phyloP scores from a whole-genome alignment of 2,113 vertebrate genomes.

The Myiagra hebetior region DNA sequence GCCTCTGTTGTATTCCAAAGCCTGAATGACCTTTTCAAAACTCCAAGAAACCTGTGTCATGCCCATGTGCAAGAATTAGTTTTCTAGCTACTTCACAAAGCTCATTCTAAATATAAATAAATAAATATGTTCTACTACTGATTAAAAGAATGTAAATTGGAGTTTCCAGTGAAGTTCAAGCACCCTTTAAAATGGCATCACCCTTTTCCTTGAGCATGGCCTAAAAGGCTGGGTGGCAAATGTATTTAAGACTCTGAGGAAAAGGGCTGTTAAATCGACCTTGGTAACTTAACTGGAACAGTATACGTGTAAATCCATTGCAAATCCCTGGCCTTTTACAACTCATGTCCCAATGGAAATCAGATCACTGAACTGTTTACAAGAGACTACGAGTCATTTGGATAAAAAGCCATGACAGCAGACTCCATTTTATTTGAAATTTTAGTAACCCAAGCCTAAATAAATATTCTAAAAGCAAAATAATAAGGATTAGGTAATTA shows the following conservation, averaged over 20 bases:
- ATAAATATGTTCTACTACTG: constrained; percentile 37
- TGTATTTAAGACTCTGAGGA: constrained; percentile 74
- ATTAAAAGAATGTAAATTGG: constrained; percentile 77
- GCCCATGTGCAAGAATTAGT: constrained; percentile 54
- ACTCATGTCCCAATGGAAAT: constrained; percentile 84
- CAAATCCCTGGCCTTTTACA: constrained; percentile 87
- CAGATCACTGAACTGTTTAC: constrained; percentile 90
- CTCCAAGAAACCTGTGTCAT: neutral
- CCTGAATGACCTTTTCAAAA: neutral
- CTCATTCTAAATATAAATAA: constrained; percentile 60
- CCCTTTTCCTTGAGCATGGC: neutral
- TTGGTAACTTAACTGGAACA: constrained; percentile 89
- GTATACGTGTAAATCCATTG: constrained; percentile 95
- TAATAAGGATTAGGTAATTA: constrained; percentile 79
- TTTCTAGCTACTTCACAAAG: constrained; percentile 73
- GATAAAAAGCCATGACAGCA: constrained; percentile 84
- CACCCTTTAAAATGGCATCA: constrained; percentile 15
- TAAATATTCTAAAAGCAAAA: constrained; percentile 80
- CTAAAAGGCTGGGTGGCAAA: constrained; percentile 76
- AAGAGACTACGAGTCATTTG: constrained; percentile 83
- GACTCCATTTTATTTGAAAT: constrained; percentile 75
- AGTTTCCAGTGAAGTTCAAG: constrained; percentile 51
- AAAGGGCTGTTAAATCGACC: constrained; percentile 81
- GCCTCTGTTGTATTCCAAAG: neutral
- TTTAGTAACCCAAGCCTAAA: constrained; percentile 81